Conservation (phyloP, 2,888 invertebrate genomes). For the Drosophila anomalata region DNA sequence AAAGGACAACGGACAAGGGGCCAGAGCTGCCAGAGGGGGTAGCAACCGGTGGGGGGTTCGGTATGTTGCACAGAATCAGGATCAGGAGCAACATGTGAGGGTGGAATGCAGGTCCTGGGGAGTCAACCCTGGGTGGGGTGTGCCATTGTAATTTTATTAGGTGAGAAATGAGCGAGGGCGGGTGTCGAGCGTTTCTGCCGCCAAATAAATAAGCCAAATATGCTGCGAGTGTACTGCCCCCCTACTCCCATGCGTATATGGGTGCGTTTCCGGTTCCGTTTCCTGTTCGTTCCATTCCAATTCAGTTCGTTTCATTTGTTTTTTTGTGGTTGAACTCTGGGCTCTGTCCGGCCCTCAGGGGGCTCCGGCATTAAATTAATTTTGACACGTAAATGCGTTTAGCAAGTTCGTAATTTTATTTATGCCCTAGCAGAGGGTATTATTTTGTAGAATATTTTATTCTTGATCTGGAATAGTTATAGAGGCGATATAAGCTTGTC, state of each 20-base stretch:
- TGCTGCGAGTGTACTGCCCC: conserved; percentile 41
- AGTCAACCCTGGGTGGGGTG: conserved; percentile 20
- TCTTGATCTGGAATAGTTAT: background rate
- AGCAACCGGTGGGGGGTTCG: background rate
- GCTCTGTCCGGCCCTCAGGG: background rate
- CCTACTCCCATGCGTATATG: conserved; percentile 1
- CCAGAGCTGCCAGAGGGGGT: background rate
- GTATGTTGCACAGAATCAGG: background rate
- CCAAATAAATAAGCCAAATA: conserved; percentile 72
- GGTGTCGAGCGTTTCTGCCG: conserved; percentile 1
- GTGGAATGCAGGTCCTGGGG: conserved; percentile 20
- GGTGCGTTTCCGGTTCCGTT: conserved; percentile 67
- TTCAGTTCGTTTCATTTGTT: conserved; percentile 11
- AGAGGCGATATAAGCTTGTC: too few relatives aligned
- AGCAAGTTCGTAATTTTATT: conserved; percentile 37
- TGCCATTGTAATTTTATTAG: conserved; percentile 77
- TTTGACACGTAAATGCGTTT: conserved; percentile 80
- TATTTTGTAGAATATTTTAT: background rate
- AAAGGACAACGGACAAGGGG: conserved; percentile 26
- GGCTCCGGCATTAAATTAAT: conserved; percentile 72
- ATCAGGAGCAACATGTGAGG: conserved; percentile 42
- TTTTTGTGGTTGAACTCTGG: background rate
- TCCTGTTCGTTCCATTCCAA: conserved; percentile 7
- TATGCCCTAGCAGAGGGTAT: background rate
- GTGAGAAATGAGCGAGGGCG: conserved; percentile 66